Conservation (phyloP, 2,113 vertebrate genomes). For the Neodontobutis hainanensis region DNA sequence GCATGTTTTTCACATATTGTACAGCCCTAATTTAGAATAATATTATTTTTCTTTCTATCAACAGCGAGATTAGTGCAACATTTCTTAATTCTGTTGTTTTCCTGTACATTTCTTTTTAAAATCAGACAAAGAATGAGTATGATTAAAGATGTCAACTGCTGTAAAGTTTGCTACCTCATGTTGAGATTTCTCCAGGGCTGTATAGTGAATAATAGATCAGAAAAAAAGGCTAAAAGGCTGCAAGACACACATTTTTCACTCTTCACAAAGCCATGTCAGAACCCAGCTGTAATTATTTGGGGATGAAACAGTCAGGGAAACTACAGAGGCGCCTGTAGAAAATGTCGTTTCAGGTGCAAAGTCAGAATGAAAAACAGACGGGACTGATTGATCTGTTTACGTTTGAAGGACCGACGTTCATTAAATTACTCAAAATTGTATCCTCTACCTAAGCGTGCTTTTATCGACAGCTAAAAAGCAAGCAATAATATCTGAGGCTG, state of each 20-base stretch:
- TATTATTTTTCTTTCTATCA: too few relatives aligned
- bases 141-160: slow-evolving; percentile 6
- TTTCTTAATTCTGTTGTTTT: too few relatives aligned
- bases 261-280: neutral
- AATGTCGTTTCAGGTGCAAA: neutral
- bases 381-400: too few relatives aligned
- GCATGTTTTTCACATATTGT: too few relatives aligned
- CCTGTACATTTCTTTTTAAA: neutral
- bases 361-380: neutral
- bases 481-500: too few relatives aligned
- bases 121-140: too few relatives aligned
- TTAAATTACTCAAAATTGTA: too few relatives aligned
- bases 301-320: slow-evolving; percentile 10
- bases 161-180: slow-evolving; percentile 19
- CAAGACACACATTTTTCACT: slow-evolving; percentile 6
- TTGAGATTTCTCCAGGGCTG: slow-evolving; percentile 31
- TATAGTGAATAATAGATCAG: slow-evolving; percentile 67
- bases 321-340: neutral
- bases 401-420: too few relatives aligned
- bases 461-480: too few relatives aligned
- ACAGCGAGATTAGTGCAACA: too few relatives aligned
- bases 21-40: too few relatives aligned
- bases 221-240: slow-evolving; percentile 21
- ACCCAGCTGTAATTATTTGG: slow-evolving; percentile 4
- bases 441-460: too few relatives aligned